These are phyloP conservation scores for Musca domestica DNA, from an alignment of 1,140 invertebrate species.

Conservation along the genomic window DNA sequence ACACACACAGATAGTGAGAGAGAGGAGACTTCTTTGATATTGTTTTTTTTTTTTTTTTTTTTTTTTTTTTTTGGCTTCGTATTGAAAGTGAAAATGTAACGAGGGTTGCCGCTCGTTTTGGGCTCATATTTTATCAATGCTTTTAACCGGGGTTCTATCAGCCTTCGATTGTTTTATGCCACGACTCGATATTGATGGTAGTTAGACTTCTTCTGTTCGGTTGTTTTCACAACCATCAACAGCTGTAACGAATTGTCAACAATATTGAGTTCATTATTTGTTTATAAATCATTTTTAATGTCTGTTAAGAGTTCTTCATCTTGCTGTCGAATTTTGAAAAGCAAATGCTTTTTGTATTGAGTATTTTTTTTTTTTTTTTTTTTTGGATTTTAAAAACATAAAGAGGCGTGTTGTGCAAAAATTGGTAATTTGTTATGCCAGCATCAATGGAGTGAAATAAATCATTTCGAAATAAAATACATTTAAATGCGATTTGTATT, in stretches of 20 bases:
- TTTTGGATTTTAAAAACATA: too few relatives aligned
- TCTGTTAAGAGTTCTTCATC: too few relatives aligned
- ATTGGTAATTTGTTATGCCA: too few relatives aligned
- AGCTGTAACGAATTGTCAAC: conserved; percentile 27
- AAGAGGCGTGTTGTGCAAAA: too few relatives aligned
- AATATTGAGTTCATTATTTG: conserved; percentile 27
- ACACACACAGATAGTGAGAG: not conserved
- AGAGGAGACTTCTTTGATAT: not conserved
- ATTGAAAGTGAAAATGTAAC: conserved; percentile 18
- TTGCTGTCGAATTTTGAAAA: too few relatives aligned
- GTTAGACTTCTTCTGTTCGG: not conserved
- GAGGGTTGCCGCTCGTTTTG: not conserved
- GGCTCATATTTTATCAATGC: conserved; percentile 12
- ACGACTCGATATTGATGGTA: not conserved
- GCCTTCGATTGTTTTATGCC: not conserved
- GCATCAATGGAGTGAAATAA: too few relatives aligned
- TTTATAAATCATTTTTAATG: conserved; percentile 20
- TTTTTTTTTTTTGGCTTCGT: not conserved
- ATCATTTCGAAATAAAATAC: too few relatives aligned
- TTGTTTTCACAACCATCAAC: conserved; percentile 6
- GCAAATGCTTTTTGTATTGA: too few relatives aligned
- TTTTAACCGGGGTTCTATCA: not conserved
- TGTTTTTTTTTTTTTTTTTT: not conserved
- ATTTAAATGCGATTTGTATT: too few relatives aligned
- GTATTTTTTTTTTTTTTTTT: too few relatives aligned